Evolutionary conservation across 1,140 invertebrate genomes (phyloP), one percentile per base, ranked within the genome.

Genomic region (Chelonus insularis): DNA sequence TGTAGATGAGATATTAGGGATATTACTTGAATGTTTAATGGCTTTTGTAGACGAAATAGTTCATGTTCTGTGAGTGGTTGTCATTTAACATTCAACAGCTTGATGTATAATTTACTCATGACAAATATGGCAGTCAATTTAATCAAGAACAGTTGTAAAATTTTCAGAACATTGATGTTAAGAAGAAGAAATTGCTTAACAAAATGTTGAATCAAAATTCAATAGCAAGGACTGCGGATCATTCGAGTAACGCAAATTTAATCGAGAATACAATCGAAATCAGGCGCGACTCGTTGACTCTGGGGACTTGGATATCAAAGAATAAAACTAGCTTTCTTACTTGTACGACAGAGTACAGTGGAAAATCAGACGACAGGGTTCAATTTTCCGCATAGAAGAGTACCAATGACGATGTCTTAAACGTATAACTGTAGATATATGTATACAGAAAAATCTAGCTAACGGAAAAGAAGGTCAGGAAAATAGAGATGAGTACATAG

Each of bases 311-410:
- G 14, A 18, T 43, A 43, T 16, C 12, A 43, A 8, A 43, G 18
- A 16, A 16, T 43, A 43, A 43, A 43, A 7, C 16, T 43, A 18
- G 14, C 16, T 43, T 16, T 43, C 14, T 43, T 43, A 11, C 4
- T 39, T 12, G 14, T 39, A 12, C 11, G 1, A 14, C n/a, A 39
- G 7, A 39, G 41, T 14, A 16, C 16, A 48, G 29, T 60, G 62
- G 62, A 57, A 63, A 63, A 63, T 63, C 62, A 63, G 57, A 47
- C 57, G 57, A 54, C 62, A 18, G 47, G 48, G 37, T 63, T 63
- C 57, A 59, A 63, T 63, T 63, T 63, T 59, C 57, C 57, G 58
- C 48, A 41, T 54, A 58, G 50, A 58, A 57, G 51, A 57, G 56
- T 20, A 36, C 23, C 29, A 37, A 48, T 29, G 43, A 32, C 25